Conservation (phyloP, 2,113 vertebrate species). For the Paramormyrops kingsleyae region DNA sequence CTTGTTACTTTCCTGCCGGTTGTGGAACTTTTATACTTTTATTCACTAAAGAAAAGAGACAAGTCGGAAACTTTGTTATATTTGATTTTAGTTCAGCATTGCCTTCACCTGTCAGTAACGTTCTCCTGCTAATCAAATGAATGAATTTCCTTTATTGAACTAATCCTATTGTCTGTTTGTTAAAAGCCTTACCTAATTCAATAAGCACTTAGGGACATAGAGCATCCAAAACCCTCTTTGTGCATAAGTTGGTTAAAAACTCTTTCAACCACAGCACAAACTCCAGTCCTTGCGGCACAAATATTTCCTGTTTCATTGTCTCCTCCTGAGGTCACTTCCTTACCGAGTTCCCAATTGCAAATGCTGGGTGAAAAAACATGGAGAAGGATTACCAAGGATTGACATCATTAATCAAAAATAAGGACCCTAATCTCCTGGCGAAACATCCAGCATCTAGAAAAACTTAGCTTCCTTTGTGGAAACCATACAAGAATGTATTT, state of each 20-base stretch:
- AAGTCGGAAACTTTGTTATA: neutral
- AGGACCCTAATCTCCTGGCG: neutral
- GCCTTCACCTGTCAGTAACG: neutral
- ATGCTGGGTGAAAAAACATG: neutral
- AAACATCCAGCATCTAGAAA: neutral
- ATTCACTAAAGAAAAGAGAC: neutral
- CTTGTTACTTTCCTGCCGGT: neutral
- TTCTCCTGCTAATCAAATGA: neutral
- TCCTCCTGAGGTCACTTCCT: neutral
- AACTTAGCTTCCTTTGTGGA: neutral
- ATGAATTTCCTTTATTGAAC: neutral
- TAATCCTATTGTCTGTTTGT: neutral
- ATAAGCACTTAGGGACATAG: neutral
- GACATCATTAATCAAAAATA: neutral
- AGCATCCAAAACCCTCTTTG: neutral
- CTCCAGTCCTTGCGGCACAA: neutral
- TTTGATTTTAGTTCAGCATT: neutral
- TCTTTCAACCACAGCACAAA: neutral
- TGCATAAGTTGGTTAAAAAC: neutral
- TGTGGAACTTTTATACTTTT: neutral
- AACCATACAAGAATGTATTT: neutral
- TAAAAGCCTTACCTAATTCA: neutral
- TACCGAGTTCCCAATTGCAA: neutral
- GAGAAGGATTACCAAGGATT: neutral
- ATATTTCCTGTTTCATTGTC: neutral